These are phyloP conservation scores for Trinorchestia longiramus DNA, from an alignment of 1,140 invertebrate species.

Conservation along the genomic window DNA sequence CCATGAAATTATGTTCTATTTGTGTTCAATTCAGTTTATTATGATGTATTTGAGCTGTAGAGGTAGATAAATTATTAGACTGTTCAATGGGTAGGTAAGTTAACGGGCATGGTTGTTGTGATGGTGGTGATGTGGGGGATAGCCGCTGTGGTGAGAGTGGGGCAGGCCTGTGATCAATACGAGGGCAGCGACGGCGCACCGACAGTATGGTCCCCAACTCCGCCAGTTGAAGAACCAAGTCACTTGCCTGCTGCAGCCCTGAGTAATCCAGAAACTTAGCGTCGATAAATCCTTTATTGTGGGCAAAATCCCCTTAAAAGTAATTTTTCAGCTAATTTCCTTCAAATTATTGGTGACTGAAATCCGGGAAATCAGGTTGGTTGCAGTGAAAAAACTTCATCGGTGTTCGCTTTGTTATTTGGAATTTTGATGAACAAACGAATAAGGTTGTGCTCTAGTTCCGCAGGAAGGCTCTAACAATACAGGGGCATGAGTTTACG, in stretches of 20 bases:
- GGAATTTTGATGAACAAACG: not conserved
- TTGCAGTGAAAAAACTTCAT: not conserved
- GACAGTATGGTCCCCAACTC: constrained; percentile 49
- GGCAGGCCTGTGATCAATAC: constrained; percentile 50
- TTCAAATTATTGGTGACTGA: not conserved
- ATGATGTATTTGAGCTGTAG: not conserved
- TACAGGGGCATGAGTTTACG: not conserved
- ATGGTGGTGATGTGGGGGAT: constrained; percentile 48
- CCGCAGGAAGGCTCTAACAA: not conserved
- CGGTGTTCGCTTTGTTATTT: constrained; percentile 2
- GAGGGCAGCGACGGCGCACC: constrained; percentile 23
- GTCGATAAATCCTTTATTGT: constrained; percentile 23
- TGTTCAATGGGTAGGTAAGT: not conserved
- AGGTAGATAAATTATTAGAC: not conserved
- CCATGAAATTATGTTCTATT: not conserved
- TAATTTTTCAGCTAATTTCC: not conserved
- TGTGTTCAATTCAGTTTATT: not conserved
- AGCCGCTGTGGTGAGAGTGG: constrained; percentile 17
- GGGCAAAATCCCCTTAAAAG: not conserved
- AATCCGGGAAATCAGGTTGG: not conserved
- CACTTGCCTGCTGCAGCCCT: not conserved
- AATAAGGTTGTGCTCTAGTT: not conserved
- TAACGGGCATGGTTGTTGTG: constrained; percentile 35
- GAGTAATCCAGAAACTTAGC: constrained; percentile 30
- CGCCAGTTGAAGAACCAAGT: constrained; percentile 36